Conservation (phyloP, 2,113 vertebrate genomes). For the Hoplias malabaricus region DNA sequence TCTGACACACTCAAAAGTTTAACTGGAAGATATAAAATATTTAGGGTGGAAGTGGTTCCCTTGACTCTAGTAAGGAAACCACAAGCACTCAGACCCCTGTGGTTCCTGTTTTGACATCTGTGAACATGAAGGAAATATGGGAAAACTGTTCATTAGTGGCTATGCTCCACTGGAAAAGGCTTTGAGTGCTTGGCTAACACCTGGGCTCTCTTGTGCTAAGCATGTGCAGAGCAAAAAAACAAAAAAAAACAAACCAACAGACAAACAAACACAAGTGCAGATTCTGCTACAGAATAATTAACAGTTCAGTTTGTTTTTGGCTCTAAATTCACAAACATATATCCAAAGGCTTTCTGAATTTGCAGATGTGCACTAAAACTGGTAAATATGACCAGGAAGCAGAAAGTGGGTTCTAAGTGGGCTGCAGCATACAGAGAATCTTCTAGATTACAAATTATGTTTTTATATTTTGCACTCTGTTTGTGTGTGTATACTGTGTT, state of each 20-base stretch:
- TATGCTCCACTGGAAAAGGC: background rate
- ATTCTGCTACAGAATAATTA: background rate
- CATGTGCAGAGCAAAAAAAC: background rate
- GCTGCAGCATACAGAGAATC: too few species aligned
- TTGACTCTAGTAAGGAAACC: background rate
- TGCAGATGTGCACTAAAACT: too few species aligned
- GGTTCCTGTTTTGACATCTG: constrained; percentile 16
- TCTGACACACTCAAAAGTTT: background rate
- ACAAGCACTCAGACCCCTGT: background rate
- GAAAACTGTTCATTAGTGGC: background rate
- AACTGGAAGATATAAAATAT: background rate
- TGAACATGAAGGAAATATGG: constrained; percentile 5
- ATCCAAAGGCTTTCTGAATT: too few species aligned
- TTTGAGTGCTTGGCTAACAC: constrained; percentile 1
- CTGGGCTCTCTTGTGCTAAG: background rate
- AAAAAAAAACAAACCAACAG: too few species aligned
- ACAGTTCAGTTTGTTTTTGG: too few species aligned
- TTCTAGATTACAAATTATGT: too few species aligned
- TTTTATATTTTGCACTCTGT: too few species aligned
- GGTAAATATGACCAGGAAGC: too few species aligned
- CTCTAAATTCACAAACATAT: too few species aligned
- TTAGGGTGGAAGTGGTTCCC: background rate
- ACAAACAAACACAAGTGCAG: too few species aligned
- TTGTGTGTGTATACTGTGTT: too few species aligned
- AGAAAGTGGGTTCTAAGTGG: too few species aligned